Evolutionary conservation across 2,797 vertebrate genomes (phyloP).

Genomic region (Pyrocephalus nanus): DNA sequence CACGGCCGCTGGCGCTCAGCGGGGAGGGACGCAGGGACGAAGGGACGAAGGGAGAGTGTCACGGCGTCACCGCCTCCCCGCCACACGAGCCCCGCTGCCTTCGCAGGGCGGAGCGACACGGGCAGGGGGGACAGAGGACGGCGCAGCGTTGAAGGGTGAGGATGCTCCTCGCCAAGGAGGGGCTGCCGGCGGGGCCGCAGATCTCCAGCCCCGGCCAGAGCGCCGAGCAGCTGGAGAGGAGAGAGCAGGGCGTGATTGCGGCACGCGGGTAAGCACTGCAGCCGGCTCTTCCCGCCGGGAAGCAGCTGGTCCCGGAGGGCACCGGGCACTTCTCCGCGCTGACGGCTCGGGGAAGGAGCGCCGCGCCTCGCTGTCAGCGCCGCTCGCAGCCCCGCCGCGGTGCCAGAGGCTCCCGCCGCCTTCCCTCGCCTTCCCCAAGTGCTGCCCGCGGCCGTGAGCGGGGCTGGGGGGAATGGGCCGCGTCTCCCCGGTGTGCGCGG

Average conservation of each 20-base stretch:
- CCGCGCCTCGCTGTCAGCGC: neutral
- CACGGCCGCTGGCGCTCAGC: no score
- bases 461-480: no score
- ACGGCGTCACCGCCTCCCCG: neutral
- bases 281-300: neutral
- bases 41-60: neutral
- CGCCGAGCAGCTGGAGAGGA: neutral
- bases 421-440: neutral
- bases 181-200: neutral
- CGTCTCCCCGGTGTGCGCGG: no score
- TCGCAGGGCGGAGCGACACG: neutral
- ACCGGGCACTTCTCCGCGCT: neutral
- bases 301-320: neutral
- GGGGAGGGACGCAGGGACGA: neutral
- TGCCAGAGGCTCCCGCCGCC: neutral
- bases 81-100: no score
- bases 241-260: neutral
- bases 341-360: neutral
- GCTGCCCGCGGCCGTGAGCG: neutral
- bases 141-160: neutral
- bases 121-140: no score
- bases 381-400: no score
- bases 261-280: constrained; percentile 31
- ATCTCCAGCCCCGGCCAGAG: neutral
- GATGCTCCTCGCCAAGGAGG: neutral